Base-by-base conservation (phyloP, 2,113 vertebrate genomes). In the Lepidothrix coronata region DNA sequence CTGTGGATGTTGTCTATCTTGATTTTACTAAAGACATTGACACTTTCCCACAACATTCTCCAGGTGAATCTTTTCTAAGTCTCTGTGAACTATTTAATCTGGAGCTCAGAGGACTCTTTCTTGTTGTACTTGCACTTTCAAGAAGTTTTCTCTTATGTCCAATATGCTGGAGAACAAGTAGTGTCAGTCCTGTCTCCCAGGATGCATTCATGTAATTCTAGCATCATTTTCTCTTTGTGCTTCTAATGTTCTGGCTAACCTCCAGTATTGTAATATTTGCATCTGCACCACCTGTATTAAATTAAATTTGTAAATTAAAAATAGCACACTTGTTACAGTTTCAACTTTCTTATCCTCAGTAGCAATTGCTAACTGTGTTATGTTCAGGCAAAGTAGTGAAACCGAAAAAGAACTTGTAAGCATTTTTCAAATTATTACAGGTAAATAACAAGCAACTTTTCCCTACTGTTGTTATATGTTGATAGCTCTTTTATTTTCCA, bases 361-460 rank as follows among this genome's bases (percentile, higher is more conserved):
- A 78, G 30, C 35, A 90, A 46, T 41, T 63, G 24, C 39, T 82
- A 75, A 93, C 31, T 62, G 18, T 62, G 28, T 73, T 91, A 59
- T 33, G 20, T 55, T 93, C 35, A 51, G 44, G 52, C 14, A 81
- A 87, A 81, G 28, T 3, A 55, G 33, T 52, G 71, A 93, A 88
- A 91, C 15, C 67, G 72, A 31, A 80, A 75, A 84, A 81, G 14
- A 37, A 62, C 33, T 88, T 5, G 1, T 67, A 83, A 79, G 41
- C 41, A 33, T 79, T 90, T 95, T 94, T 61, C 44, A 79, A 70
- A 93, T 83, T 59, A 66, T 66, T 83, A 43, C 43, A 62, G 43
- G 76, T 93, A 93, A 92, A 91, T 94, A 95, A 90, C 44, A 92
- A 85, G 35, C 25, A 92, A 16, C 23, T 66, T 58, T 88, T 51